A percentile compares a stretch with the other conserved stretches of the same genome.
Conservation (phyloP, 2,113 vertebrate genomes). For the Oncorhynchus kisutch region DNA sequence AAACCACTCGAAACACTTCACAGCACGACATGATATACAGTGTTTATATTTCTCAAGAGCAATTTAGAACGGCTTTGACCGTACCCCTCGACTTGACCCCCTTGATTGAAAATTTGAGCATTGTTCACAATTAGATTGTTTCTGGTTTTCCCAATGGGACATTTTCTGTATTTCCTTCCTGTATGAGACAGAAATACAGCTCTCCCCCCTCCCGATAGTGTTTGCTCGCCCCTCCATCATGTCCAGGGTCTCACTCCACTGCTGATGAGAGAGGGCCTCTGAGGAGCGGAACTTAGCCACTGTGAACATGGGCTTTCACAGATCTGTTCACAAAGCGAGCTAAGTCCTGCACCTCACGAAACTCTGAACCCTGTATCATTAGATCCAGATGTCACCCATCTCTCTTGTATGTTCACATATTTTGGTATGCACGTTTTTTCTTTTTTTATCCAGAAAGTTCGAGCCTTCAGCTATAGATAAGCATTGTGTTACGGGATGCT, state of each 20-base stretch:
- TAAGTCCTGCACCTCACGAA: constrained; percentile 80
- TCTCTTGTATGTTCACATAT: background rate
- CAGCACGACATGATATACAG: background rate
- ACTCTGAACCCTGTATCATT: constrained; percentile 43
- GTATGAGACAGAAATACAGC: constrained; percentile 27
- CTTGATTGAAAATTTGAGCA: constrained; percentile 63
- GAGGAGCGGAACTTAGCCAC: constrained; percentile 87
- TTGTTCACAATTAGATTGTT: constrained; percentile 58
- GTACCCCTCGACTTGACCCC: constrained; percentile 55
- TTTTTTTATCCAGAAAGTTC: background rate
- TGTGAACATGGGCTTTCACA: constrained; percentile 79
- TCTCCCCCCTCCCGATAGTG: background rate
- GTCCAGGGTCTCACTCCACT: background rate
- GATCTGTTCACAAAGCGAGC: constrained; percentile 84
- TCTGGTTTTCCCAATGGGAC: constrained; percentile 56
- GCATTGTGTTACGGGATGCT: background rate
- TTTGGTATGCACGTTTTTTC: background rate
- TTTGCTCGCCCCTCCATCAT: background rate
- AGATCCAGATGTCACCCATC: background rate
- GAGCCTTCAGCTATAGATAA: background rate
- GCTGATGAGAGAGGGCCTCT: constrained; percentile 44
- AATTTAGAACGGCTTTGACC: background rate
- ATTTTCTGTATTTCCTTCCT: constrained; percentile 71
- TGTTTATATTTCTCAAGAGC: background rate
- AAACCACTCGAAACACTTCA: background rate